Conservation (phyloP, 2,113 vertebrate genomes). For the Ophiodon elongatus region DNA sequence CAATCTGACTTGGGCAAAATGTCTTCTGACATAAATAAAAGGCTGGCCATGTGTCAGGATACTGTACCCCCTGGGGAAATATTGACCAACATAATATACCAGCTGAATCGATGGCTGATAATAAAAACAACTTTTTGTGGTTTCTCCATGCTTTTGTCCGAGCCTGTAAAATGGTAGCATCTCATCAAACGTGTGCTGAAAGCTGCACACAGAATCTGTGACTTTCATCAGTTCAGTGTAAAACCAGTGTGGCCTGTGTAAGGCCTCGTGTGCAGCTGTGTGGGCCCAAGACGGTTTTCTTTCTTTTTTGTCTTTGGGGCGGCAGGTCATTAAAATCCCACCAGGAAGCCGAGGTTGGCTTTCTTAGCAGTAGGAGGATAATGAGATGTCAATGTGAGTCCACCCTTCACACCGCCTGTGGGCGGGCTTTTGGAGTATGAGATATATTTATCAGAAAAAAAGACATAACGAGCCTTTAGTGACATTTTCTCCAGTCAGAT, state of each 20-base stretch:
- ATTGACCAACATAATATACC: neutral
- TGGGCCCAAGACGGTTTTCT: neutral
- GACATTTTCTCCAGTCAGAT: neutral
- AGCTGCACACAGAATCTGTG: neutral
- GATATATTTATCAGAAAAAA: neutral
- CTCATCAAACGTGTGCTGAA: neutral
- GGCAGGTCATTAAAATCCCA: slow-evolving; percentile 34
- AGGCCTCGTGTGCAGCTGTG: neutral
- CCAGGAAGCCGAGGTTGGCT: neutral
- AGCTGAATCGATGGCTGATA: neutral
- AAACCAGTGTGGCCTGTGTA: neutral
- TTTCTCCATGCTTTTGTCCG: neutral
- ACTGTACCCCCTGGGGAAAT: neutral
- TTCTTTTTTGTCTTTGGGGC: neutral
- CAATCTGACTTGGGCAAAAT: neutral
- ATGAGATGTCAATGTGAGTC: slow-evolving; percentile 7
- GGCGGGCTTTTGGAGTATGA: neutral
- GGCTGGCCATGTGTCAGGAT: neutral
- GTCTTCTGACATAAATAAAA: slow-evolving; percentile 10
- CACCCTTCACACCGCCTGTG: slow-evolving; percentile 17
- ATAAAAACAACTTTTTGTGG: neutral
- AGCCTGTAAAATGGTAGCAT: neutral
- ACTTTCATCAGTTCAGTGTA: neutral
- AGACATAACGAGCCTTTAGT: neutral
- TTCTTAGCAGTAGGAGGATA: neutral